phyloP scores from a whole-genome alignment of 1,140 invertebrate species.

The Penaeus japonicus region DNA sequence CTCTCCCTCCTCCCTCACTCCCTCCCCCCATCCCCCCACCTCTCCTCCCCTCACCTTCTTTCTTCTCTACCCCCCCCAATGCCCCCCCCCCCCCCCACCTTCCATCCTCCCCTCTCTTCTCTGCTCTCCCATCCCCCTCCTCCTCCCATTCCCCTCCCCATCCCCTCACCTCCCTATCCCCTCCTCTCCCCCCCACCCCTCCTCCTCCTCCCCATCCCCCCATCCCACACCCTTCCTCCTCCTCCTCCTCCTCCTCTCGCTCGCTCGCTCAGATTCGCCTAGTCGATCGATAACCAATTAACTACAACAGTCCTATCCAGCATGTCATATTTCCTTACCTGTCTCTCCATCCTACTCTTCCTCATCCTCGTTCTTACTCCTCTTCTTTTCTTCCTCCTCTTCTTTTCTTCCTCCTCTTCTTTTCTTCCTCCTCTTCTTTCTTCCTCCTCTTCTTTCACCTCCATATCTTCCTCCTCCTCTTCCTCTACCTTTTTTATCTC shows the following conservation, averaged over 20 bases:
- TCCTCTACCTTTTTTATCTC: conserved; percentile 10
- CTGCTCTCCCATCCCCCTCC: not conserved
- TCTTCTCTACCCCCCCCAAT: no score
- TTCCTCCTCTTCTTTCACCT: no score
- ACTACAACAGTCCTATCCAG: conserved; percentile 21
- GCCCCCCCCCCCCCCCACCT: no score
- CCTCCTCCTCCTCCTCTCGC: not conserved
- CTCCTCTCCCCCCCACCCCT: not conserved
- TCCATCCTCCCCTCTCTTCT: not conserved
- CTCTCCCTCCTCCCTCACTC: no score
- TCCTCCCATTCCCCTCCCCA: not conserved
- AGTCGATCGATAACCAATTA: conserved; percentile 39
- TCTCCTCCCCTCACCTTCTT: not conserved
- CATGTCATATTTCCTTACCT: not conserved
- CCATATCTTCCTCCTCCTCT: not conserved
- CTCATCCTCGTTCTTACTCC: not conserved
- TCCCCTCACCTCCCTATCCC: no score
- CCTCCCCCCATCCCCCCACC: no score
- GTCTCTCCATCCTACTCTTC: not conserved
- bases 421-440: not conserved
- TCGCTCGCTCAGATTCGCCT: not conserved
- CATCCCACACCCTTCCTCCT: not conserved
- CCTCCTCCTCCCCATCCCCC: not conserved
- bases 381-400: not conserved
- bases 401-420: not conserved